Evolutionary conservation across 2,113 vertebrate genomes (phyloP).

Genomic region (Beaufortia kweichowensis): DNA sequence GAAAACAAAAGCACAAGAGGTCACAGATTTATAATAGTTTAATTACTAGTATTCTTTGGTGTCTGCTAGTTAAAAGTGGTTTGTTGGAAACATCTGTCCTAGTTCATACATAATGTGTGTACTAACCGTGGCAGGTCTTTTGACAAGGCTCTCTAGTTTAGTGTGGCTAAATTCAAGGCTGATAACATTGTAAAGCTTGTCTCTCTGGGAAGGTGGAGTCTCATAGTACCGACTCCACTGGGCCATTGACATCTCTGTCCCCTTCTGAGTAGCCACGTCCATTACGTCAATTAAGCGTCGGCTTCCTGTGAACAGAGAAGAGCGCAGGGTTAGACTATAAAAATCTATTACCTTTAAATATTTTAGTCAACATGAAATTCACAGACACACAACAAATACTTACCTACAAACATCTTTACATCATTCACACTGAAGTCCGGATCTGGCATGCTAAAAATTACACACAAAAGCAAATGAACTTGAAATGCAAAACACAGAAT

Average conservation of each 20-base stretch:
- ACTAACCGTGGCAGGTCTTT: conserved; percentile 87
- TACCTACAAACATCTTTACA: conserved; percentile 95
- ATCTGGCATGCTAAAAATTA: conserved; percentile 88
- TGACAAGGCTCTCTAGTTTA: conserved; percentile 92
- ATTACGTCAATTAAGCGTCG: conserved; percentile 95
- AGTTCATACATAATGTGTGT: not conserved
- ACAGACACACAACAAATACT: conserved; percentile 58
- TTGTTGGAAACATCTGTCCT: not conserved
- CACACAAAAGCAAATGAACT: not conserved
- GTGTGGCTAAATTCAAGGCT: conserved; percentile 98
- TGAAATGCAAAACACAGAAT: not conserved
- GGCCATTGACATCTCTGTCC: conserved; percentile 98
- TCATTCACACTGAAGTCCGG: conserved; percentile 94
- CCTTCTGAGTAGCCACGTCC: conserved; percentile 97
- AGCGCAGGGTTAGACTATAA: no score
- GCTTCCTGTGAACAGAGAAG: conserved; percentile 78
- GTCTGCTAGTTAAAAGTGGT: not conserved
- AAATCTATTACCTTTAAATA: not conserved
- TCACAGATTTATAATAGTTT: not conserved
- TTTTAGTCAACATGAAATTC: not conserved
- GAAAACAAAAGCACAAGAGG: not conserved
- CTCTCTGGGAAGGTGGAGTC: conserved; percentile 87
- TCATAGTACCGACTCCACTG: conserved; percentile 98
- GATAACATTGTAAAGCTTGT: conserved; percentile 98
- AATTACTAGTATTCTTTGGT: no score